Conservation (phyloP, 2,888 invertebrate species). For the Linnaemya vulpina region DNA sequence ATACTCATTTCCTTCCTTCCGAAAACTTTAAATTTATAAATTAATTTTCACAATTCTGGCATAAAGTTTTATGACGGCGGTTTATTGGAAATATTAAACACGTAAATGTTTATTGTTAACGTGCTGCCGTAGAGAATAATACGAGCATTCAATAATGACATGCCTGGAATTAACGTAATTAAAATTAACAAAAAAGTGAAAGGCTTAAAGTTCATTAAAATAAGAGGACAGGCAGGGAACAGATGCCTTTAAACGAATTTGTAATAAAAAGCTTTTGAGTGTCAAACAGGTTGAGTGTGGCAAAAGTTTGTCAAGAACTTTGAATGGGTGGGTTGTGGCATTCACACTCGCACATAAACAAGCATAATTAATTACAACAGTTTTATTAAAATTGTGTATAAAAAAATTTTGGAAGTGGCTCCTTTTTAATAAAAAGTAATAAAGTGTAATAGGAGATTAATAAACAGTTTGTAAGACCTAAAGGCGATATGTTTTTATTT, state of each 20-base stretch:
- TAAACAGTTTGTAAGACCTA: not conserved
- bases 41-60: slow-evolving; percentile 44
- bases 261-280: not conserved
- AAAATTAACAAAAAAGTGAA: slow-evolving; percentile 34
- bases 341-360: not conserved
- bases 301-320: not conserved
- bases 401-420: not conserved
- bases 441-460: too few species aligned
- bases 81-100: slow-evolving; percentile 49
- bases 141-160: slow-evolving; percentile 1
- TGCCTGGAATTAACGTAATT: slow-evolving; percentile 46
- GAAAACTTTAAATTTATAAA: slow-evolving; percentile 13
- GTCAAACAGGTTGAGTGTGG: not conserved
- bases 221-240: not conserved
- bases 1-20: slow-evolving; percentile 7
- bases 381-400: slow-evolving; percentile 46
- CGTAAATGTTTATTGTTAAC: slow-evolving; percentile 45
- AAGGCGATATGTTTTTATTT: not conserved
- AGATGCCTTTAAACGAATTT: slow-evolving; percentile 27
- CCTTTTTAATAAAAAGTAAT: not conserved
- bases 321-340: not conserved
- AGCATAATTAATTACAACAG: slow-evolving; percentile 61
- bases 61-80: slow-evolving; percentile 9
- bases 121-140: not conserved
- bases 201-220: slow-evolving; percentile 32